phyloP scores from a whole-genome alignment of 2,113 vertebrate species.

The Falco punctatus region DNA sequence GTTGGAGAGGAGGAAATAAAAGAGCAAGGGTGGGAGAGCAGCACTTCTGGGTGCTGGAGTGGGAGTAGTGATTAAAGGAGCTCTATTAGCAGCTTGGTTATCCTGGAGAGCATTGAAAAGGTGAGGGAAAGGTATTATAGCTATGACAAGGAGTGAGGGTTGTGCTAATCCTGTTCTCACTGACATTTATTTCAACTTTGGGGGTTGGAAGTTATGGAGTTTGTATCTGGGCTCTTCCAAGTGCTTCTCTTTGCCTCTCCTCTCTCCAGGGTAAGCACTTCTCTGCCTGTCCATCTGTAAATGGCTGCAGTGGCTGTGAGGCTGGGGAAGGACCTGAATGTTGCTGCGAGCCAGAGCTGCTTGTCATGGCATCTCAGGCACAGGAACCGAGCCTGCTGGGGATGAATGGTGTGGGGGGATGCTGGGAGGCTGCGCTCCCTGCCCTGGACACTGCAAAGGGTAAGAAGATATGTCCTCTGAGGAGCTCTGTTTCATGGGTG shows the following conservation, averaged over 20 bases:
- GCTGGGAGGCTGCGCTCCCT: background rate
- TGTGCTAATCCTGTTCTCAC: background rate
- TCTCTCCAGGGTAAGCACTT: background rate
- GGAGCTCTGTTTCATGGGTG: background rate
- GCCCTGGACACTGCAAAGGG: background rate
- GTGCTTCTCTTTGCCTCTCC: background rate
- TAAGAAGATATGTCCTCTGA: background rate
- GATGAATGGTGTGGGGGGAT: background rate
- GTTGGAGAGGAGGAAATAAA: background rate
- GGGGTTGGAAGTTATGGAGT: background rate
- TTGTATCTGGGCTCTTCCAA: background rate
- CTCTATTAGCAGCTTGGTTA: background rate
- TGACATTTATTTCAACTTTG: background rate
- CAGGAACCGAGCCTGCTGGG: accelerated
- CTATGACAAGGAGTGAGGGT: background rate
- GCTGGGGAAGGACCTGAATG: background rate
- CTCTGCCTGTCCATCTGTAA: background rate
- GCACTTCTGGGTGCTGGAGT: background rate
- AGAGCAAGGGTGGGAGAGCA: background rate
- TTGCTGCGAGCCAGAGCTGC: background rate
- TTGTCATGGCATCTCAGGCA: background rate
- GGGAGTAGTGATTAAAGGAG: background rate
- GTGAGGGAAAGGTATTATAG: background rate
- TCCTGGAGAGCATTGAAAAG: background rate
- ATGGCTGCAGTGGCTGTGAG: background rate